Evolutionary conservation across 2,888 invertebrate genomes (phyloP), one percentile per base, ranked within the genome.

Genomic region (Drosophila lutescens): DNA sequence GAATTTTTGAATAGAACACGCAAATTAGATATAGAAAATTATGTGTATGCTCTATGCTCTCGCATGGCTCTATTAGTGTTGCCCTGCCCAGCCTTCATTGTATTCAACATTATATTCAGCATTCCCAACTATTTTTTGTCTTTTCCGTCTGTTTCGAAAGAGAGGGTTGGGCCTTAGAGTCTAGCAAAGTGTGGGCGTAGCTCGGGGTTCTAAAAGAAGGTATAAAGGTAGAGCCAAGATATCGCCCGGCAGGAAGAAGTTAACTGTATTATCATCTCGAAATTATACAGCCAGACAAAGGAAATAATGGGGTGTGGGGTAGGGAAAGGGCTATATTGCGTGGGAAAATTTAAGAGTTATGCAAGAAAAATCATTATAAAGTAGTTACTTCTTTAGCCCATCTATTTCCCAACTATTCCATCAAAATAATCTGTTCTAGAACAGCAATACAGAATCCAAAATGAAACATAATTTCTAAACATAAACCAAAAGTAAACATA

Each of bases 1-100:
- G 88, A 88, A 88, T 83, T 82, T 82, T 85, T 75, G 86, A 82
- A 73, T 68, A 85, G 88, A 69, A 62, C 69, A 87, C 88, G 70
- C 82, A 82, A 87, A 82, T 87, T 77, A 66, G 83, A 86, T 86
- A 84, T 84, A 76, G 72, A 80, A 80, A 86, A 77, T 76, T 78
- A 80, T 79, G 63, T 76, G 58, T 74, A 62, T 73, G 74, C 74
- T 49, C 30, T 44, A 41, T 53, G 54, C 57, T 61, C 30, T 30
- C 30, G 26, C n/a, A 80, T 65, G 72, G 56, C 84, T 86, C 78
- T 80, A 83, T 86, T 83, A 79, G 75, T 67, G 63, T 34, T 38
- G 62, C 36, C 32, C 15, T 47, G 17, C 61, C 57, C 55, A 36
- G 63, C 43, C 61, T 58, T 46, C 60, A 47, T 46, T 51, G 51